A percentile compares a stretch with the other conserved stretches of the same genome.
phyloP scores from a whole-genome alignment of 2,113 vertebrate genomes.

The Caretta caretta region DNA sequence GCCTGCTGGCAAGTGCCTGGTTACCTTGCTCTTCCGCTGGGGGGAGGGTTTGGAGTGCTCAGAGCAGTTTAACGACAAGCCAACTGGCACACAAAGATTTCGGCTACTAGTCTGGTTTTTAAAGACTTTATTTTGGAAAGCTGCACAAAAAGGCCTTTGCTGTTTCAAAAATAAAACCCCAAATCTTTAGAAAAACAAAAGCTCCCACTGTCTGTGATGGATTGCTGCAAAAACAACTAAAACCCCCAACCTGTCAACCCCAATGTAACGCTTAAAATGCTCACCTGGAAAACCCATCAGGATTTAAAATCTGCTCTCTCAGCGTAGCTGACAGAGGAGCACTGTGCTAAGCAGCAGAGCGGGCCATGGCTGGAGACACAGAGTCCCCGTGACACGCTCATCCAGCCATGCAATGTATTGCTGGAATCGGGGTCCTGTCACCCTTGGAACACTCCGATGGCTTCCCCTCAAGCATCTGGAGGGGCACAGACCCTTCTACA shows the following conservation, averaged over 20 bases:
- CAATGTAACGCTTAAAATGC: background rate
- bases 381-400: background rate
- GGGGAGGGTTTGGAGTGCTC: background rate
- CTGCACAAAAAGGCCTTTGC: slow-evolving; percentile 62
- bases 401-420: background rate
- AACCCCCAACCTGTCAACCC: background rate
- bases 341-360: background rate
- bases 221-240: slow-evolving; percentile 20
- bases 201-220: background rate
- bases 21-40: background rate
- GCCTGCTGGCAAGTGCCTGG: background rate
- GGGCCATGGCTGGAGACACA: background rate
- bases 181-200: slow-evolving; percentile 57
- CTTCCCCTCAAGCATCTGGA: no score
- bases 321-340: background rate
- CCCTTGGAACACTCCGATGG: no score
- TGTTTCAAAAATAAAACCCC: slow-evolving; percentile 51
- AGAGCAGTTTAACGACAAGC: background rate
- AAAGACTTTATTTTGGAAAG: slow-evolving; percentile 75
- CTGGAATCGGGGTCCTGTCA: background rate
- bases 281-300: background rate
- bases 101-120: background rate
- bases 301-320: background rate
- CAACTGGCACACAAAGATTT: background rate
- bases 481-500: background rate